phyloP scores from a whole-genome alignment of 2,797 vertebrate genomes.

The Coranthus polyacanthus region DNA sequence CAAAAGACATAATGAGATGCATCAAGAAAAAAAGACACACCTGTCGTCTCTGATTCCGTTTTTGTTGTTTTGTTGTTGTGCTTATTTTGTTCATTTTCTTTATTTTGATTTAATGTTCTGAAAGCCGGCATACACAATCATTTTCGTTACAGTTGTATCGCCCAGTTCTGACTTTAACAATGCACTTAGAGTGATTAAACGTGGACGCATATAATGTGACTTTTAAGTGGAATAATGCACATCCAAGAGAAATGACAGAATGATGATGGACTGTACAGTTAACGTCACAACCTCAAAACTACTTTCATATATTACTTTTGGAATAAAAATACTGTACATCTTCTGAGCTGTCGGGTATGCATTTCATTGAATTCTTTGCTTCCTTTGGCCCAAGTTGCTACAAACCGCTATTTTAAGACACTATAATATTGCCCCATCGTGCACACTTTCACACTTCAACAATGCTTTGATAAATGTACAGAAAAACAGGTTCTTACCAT shows the following conservation, averaged over 20 bases:
- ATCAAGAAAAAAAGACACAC: no score
- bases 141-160: no score
- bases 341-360: not conserved
- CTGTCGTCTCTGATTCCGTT: no score
- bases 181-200: no score
- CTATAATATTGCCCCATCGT: not conserved
- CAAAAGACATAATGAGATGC: no score
- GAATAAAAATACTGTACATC: conserved; percentile 1
- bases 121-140: no score
- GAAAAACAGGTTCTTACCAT: conserved; percentile 65
- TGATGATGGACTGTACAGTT: not conserved
- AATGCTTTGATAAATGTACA: not conserved
- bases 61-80: no score
- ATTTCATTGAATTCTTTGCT: not conserved
- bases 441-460: not conserved
- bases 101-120: no score
- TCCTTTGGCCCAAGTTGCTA: not conserved
- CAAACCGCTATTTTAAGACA: not conserved
- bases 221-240: not conserved
- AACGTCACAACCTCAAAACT: not conserved
- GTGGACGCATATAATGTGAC: not conserved
- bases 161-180: no score
- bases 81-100: no score
- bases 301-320: not conserved
- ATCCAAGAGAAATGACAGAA: not conserved